Conservation (phyloP, 1,140 invertebrate genomes). For the Nephotettix cincticeps region DNA sequence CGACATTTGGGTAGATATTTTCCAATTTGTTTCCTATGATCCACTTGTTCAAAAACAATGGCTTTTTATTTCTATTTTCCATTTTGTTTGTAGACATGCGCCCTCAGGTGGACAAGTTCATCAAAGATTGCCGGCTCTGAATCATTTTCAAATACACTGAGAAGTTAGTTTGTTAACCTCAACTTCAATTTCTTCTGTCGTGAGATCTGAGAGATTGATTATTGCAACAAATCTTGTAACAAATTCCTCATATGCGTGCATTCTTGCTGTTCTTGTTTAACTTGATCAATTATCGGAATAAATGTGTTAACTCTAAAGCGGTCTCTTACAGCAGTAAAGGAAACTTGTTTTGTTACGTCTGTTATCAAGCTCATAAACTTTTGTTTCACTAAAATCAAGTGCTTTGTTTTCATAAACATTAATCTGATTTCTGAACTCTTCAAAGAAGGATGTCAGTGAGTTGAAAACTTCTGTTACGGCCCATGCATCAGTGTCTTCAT, state of each 20-base stretch:
- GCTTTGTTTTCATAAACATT: constrained; percentile 12
- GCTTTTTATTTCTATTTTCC: not conserved
- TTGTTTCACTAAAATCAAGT: constrained; percentile 4
- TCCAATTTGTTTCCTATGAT: constrained; percentile 11
- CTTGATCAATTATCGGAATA: constrained; percentile 8
- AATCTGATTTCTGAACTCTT: constrained; percentile 25
- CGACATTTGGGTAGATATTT: constrained; percentile 15
- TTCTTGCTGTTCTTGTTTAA: constrained; percentile 4
- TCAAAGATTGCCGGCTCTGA: not conserved
- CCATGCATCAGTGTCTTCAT: constrained; percentile 11
- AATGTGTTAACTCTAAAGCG: constrained; percentile 8
- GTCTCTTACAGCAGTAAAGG: not conserved
- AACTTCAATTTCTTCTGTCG: not conserved
- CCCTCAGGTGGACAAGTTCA: constrained; percentile 3
- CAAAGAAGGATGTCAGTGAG: constrained; percentile 23
- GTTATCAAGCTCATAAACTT: not conserved
- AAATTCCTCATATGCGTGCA: constrained; percentile 8
- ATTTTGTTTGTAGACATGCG: not conserved
- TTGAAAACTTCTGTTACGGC: constrained; percentile 18
- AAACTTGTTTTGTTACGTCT: not conserved
- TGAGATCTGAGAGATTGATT: not conserved
- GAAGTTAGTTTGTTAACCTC: not conserved
- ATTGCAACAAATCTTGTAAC: not conserved
- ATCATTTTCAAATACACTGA: constrained; percentile 4
- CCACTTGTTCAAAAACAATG: constrained; percentile 13